Conservation (phyloP, 2,888 invertebrate species). For the Drosophila dives region DNA sequence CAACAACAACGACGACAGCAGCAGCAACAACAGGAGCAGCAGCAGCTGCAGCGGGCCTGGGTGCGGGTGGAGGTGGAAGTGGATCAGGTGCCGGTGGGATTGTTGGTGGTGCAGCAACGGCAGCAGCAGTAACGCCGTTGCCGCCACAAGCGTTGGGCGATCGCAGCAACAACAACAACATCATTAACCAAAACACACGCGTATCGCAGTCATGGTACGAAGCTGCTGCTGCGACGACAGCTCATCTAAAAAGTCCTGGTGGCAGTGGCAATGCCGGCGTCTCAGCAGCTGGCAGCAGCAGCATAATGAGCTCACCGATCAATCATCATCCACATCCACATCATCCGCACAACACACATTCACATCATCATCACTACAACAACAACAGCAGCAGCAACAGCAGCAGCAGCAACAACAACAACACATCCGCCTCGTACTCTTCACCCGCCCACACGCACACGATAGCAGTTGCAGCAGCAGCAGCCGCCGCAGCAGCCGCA, state of each 20-base stretch:
- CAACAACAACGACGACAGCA: slow-evolving; percentile 39
- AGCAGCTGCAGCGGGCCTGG: slow-evolving; percentile 48
- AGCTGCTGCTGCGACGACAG: slow-evolving; percentile 82
- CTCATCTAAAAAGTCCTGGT: slow-evolving; percentile 83
- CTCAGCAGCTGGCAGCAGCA: slow-evolving; percentile 77
- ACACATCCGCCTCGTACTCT: slow-evolving; percentile 75
- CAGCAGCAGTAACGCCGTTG: slow-evolving; percentile 24
- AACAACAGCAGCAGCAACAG: slow-evolving; percentile 56
- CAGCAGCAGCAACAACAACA: slow-evolving; percentile 50
- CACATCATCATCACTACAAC: slow-evolving; percentile 51
- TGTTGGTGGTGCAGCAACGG: slow-evolving; percentile 12
- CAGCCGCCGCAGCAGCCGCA: slow-evolving; percentile 43
- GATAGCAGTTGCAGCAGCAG: slow-evolving; percentile 63
- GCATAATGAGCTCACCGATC: slow-evolving; percentile 75
- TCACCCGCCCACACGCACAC: slow-evolving; percentile 77
- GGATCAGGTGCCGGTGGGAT: slow-evolving; percentile 34
- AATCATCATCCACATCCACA: slow-evolving; percentile 61
- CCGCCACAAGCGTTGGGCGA: slow-evolving; percentile 84
- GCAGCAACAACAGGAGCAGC: slow-evolving; percentile 35
- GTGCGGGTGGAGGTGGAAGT: slow-evolving; percentile 42
- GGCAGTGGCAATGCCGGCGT: slow-evolving; percentile 84
- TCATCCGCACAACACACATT: slow-evolving; percentile 53
- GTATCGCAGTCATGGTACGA: slow-evolving; percentile 85
- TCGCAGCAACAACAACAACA: slow-evolving; percentile 76
- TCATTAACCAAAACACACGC: slow-evolving; percentile 81